These are phyloP conservation scores for Noctuana brunneofusca DNA, from an alignment of 2,888 invertebrate genomes.

Conservation along the genomic window DNA sequence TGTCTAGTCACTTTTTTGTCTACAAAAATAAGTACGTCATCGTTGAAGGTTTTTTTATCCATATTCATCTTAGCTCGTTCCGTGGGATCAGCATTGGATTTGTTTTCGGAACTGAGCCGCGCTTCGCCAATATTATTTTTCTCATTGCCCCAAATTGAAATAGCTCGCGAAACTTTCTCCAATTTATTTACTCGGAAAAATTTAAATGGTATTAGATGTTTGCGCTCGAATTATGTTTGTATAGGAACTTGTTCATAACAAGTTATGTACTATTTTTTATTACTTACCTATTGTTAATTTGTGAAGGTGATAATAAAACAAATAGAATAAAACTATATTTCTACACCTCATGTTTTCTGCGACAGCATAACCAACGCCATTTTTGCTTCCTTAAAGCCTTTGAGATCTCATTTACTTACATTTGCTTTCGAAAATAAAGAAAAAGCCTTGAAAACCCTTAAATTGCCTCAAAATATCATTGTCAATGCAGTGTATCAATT, in stretches of 20 bases:
- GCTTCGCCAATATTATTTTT: constrained; percentile 47
- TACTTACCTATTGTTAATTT: no score
- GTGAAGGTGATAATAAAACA: no score
- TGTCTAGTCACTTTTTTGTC: constrained; percentile 31
- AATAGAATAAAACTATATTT: no score
- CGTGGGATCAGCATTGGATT: constrained; percentile 46
- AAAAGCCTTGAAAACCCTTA: no score
- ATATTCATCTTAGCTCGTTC: constrained; percentile 44
- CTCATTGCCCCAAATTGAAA: constrained; percentile 51
- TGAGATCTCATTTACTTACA: no score
- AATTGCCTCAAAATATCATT: no score
- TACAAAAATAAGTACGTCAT: constrained; percentile 29
- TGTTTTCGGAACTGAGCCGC: constrained; percentile 45
- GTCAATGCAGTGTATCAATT: no score
- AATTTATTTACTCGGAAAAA: constrained; percentile 33
- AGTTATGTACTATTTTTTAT: not conserved
- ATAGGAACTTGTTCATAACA: not conserved
- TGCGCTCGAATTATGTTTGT: constrained; percentile 2
- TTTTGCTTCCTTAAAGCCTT: no score
- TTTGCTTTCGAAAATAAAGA: no score
- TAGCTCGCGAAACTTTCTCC: constrained; percentile 38
- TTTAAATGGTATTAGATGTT: constrained; percentile 31
- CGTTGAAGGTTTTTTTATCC: constrained; percentile 41
- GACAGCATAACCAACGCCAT: no score
- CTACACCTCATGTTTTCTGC: no score